Conservation (phyloP, 2,797 vertebrate genomes). For the Hoplostethus mediterraneus region DNA sequence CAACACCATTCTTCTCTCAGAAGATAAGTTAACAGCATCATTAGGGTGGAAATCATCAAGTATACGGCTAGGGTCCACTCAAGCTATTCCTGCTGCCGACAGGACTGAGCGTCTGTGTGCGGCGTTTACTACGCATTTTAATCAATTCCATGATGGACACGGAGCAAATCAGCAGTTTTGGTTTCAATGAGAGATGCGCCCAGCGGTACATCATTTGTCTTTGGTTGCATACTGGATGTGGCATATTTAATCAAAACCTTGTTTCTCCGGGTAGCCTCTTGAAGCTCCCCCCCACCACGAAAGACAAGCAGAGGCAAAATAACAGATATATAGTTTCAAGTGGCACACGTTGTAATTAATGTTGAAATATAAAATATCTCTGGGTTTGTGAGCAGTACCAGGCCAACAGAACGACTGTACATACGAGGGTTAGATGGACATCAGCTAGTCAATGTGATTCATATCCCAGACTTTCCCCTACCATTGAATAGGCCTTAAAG, state of each 20-base stretch:
- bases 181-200: constrained; percentile 54
- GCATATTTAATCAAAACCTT: constrained; percentile 58
- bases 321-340: too few relatives aligned
- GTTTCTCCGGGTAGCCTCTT: constrained; percentile 42
- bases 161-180: constrained; percentile 58
- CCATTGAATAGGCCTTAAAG: too few relatives aligned
- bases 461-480: too few relatives aligned
- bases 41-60: constrained; percentile 66
- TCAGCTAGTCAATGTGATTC: too few relatives aligned
- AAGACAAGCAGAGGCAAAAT: too few relatives aligned
- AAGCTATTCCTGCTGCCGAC: constrained; percentile 53
- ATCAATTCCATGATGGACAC: constrained; percentile 58
- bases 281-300: neutral
- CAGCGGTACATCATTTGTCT: constrained; percentile 61
- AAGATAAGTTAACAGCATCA: constrained; percentile 68
- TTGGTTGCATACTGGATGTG: constrained; percentile 31
- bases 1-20: constrained; percentile 57
- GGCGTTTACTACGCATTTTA: constrained; percentile 63
- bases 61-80: constrained; percentile 45
- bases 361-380: too few relatives aligned
- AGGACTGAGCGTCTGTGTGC: constrained; percentile 56
- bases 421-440: too few relatives aligned
- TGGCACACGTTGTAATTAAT: too few relatives aligned
- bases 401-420: neutral
- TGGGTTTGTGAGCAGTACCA: neutral